Percentiles rank a stretch among this genome's conserved stretches.
phyloP scores from a whole-genome alignment of 2,113 vertebrate genomes.

The Herpetotheres cachinnans region DNA sequence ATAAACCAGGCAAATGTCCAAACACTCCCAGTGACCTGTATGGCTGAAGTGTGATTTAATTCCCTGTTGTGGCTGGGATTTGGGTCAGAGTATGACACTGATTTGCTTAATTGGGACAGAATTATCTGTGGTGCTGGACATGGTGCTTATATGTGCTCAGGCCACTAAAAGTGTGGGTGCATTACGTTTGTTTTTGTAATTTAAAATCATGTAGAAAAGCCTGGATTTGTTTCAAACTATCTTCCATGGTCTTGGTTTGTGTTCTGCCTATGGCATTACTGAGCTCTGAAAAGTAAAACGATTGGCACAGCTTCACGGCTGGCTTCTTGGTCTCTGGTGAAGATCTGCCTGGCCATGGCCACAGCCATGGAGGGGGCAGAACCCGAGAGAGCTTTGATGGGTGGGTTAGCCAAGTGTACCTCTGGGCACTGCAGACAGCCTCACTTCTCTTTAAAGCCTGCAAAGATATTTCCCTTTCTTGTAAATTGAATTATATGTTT shows the following conservation, averaged over 20 bases:
- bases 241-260: not conserved
- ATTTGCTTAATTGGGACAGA: not conserved
- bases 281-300: not conserved
- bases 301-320: not conserved
- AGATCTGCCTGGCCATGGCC: not conserved
- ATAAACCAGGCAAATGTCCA: not conserved
- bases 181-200: not conserved
- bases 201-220: not conserved
- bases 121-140: not conserved
- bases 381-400: not conserved
- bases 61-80: not conserved
- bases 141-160: not conserved
- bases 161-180: not conserved
- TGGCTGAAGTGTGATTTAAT: not conserved
- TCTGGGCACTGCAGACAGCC: not conserved
- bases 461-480: not conserved
- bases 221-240: not conserved
- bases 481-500: not conserved
- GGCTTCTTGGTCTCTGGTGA: not conserved
- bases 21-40: fast-evolving
- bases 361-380: not conserved
- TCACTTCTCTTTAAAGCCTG: not conserved
- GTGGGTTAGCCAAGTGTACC: not conserved
- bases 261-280: not conserved
- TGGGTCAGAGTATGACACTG: not conserved